phyloP scores from a whole-genome alignment of 2,113 vertebrate genomes.

The Cyanoderma ruficeps region DNA sequence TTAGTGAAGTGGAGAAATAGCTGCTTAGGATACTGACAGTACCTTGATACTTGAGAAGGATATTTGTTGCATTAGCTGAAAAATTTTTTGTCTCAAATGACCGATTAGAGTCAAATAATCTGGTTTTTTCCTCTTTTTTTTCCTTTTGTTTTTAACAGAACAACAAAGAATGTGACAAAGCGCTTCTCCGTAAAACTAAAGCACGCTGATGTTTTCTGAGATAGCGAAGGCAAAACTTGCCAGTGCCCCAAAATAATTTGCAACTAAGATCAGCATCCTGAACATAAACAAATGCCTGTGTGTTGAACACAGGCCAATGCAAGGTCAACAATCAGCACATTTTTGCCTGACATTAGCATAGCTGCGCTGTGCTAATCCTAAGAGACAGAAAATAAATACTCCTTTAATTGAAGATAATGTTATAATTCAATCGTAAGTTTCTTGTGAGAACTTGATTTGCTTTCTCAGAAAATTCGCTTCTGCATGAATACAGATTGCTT shows the following conservation, averaged over 20 bases:
- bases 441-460: conserved; percentile 61
- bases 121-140: neutral
- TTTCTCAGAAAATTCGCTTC: conserved; percentile 30
- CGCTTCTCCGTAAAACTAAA: neutral
- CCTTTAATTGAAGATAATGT: conserved; percentile 61
- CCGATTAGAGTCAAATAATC: neutral
- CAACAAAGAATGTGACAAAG: neutral
- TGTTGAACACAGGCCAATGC: conserved; percentile 49
- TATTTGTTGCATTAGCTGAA: conserved; percentile 70
- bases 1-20: conserved; percentile 96
- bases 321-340: conserved; percentile 65
- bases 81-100: conserved; percentile 47
- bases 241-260: conserved; percentile 44
- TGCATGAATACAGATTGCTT: conserved; percentile 15
- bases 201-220: neutral
- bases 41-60: conserved; percentile 81
- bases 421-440: conserved; percentile 64
- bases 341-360: conserved; percentile 58
- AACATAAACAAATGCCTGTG: conserved; percentile 43
- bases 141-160: neutral
- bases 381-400: conserved; percentile 61
- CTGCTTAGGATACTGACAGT: conserved; percentile 85
- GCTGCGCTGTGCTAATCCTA: conserved; percentile 45
- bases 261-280: conserved; percentile 58
- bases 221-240: conserved; percentile 16